Evolutionary conservation across 2,113 vertebrate species (phyloP).

Genomic region (Apodemus speciosus): DNA sequence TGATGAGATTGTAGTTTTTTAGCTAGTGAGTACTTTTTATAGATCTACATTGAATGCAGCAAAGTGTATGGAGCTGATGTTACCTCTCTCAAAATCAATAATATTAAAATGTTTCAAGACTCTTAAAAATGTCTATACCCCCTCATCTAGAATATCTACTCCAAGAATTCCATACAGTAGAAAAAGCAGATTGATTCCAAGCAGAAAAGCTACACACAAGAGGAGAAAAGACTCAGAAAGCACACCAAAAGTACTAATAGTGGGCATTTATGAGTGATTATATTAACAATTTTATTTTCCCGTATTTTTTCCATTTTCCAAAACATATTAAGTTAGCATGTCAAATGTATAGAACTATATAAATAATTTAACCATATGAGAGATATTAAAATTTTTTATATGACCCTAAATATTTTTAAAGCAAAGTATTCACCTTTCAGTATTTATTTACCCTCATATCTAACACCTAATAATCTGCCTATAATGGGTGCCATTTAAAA

Average conservation of each 20-base stretch:
- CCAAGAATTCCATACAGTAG: neutral
- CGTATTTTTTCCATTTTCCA: neutral
- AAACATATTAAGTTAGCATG: neutral
- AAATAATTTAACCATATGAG: neutral
- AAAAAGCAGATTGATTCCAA: neutral
- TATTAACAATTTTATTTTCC: neutral
- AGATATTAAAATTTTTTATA: neutral
- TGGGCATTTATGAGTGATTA: neutral
- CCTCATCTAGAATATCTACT: neutral
- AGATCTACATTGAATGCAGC: neutral
- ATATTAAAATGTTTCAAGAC: neutral
- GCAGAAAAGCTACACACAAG: neutral
- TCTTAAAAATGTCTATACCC: neutral
- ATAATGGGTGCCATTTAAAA: neutral
- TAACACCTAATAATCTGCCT: neutral
- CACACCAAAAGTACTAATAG: neutral
- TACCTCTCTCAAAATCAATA: neutral
- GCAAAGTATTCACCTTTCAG: neutral
- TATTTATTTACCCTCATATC: neutral
- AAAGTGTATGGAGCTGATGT: neutral
- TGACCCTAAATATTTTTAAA: constrained; percentile 24
- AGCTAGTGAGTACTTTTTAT: neutral
- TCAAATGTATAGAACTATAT: neutral
- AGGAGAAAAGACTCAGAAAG: neutral
- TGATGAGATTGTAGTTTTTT: neutral